Evolutionary conservation across 2,797 vertebrate genomes (phyloP).

Genomic region (Hylomyscus alleni): DNA sequence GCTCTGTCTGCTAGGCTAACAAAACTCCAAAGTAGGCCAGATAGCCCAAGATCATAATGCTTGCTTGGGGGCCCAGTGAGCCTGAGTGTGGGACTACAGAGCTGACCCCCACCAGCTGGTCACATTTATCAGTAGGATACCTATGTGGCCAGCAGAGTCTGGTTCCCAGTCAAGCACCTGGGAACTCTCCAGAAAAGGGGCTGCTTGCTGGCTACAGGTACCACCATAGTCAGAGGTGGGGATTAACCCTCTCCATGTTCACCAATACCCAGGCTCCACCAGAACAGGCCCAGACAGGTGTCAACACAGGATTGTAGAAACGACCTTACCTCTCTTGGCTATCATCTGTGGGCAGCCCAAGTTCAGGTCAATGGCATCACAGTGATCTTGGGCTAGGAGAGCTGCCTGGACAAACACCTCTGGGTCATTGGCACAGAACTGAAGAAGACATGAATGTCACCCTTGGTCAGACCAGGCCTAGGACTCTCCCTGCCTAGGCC

Average conservation of each 20-base stretch:
- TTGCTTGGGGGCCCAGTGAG: not conserved
- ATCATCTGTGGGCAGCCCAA: constrained; percentile 99
- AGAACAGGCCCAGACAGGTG: not conserved
- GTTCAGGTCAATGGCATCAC: constrained; percentile 97
- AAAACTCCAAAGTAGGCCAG: no score
- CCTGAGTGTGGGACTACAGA: not conserved
- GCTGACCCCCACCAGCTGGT: not conserved
- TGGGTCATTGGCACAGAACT: constrained; percentile 99
- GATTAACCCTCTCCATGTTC: not conserved
- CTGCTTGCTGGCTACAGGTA: not conserved
- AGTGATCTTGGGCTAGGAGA: constrained; percentile 96
- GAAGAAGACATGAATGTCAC: constrained; percentile 49
- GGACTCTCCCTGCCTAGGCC: not conserved
- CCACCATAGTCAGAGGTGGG: not conserved
- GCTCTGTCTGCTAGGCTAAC: not conserved
- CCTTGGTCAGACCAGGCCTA: not conserved
- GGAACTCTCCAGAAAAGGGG: not conserved
- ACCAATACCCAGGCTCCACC: not conserved
- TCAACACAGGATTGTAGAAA: not conserved
- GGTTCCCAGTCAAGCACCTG: no score
- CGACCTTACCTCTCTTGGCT: constrained; percentile 95
- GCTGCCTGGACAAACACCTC: constrained; percentile 97
- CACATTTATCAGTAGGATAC: not conserved
- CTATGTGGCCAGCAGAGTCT: not conserved
- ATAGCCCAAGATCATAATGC: not conserved